Base-by-base conservation (phyloP, 2,113 vertebrate genomes). In the Corynorhinus townsendii region DNA sequence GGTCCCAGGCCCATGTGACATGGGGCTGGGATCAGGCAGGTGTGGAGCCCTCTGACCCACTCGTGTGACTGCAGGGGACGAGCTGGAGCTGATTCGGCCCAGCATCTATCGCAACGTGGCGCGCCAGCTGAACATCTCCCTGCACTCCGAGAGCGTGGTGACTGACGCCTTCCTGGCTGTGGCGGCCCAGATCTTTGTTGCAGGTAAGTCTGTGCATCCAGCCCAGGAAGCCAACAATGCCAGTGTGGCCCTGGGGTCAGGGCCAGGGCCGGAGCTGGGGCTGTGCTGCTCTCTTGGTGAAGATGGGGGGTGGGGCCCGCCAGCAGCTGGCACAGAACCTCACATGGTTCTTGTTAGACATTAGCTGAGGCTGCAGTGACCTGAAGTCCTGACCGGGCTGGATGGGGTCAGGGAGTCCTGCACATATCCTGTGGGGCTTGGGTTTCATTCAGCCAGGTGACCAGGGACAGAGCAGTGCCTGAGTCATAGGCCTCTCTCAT, bases 1-100 rank as follows among this genome's bases (percentile, higher is more conserved):
- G 91, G 62, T 3, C 22, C 30, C 38, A 8, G 62, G 62, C 83
- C 64, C 0, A 6, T 38, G 72, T 52, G 66, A 22, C n/a, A 3
- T 2, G 26, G 43, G n/a, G 8, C 19, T 4, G 47, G 62, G 75
- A 35, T 12, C 76, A 5, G 45, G 35, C 47, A 43, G 47, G 45
- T 12, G 4, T 3, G 62, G 49, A 28, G 30, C 35, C 20, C 40
- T 33, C 84, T 97, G 91, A 98, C 38, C 69, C 0, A 0, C 1
- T 15, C 11, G 11, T 79, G 92, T 97, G 69, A 90, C 97, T 81
- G 35, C 95, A 99, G 99, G 99, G 54, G 99, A 99, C 2, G 99
- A 99, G 98, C 97, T 99, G 98, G 99, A 99, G 96, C 99, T 99
- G 97, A 99, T 99, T 26, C 98, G 99, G 16, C 99, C 99, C 87